Base-by-base conservation (phyloP, 23 tunicate species). In the Ciona savignyi region DNA sequence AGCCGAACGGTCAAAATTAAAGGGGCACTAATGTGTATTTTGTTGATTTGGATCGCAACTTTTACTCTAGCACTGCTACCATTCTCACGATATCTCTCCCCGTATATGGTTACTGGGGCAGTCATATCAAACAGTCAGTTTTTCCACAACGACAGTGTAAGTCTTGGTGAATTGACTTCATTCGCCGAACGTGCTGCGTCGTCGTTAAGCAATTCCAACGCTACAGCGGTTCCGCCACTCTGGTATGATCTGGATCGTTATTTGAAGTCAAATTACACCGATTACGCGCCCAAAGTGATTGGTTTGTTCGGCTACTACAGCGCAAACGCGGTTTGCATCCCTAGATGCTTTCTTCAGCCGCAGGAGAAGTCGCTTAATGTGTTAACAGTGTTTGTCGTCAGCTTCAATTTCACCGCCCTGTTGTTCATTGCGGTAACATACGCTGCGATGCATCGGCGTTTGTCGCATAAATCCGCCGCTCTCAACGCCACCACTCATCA, bases 251-350 rank as follows among this genome's bases (percentile, higher is more conserved):
- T n/a, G n/a, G n/a, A n/a, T n/a, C n/a, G n/a, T n/a, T n/a, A n/a
- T n/a, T n/a, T n/a, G n/a, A n/a, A n/a, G n/a, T n/a, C n/a, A n/a
- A n/a, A n/a, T n/a, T n/a, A n/a, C n/a, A n/a, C n/a, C n/a, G n/a
- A n/a, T n/a, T n/a, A 20, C n/a, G 70, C 70, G 70, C 70, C 70
- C 30, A 66, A 33, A n/a, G 15, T n/a, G 56, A 3, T 25, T 26
- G 70, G 70, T 32, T 77, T 29, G 69, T 77, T 77, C 69, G 89
- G 82, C 20, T 77, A 56, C 32, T 83, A 68, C 77, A 77, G 89
- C 66, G 26, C 68, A 25, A 72, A 62, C 28, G 70, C 82, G 9
- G 77, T 83, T 24, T 83, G 89, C 35, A 20, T 83, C 23, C 89
- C 89, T 27, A 71, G 68, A 34, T 25, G 67, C 31, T 77, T 29